Evolutionary conservation across 1,140 invertebrate species (phyloP).

Genomic region (Onthophagus taurus): DNA sequence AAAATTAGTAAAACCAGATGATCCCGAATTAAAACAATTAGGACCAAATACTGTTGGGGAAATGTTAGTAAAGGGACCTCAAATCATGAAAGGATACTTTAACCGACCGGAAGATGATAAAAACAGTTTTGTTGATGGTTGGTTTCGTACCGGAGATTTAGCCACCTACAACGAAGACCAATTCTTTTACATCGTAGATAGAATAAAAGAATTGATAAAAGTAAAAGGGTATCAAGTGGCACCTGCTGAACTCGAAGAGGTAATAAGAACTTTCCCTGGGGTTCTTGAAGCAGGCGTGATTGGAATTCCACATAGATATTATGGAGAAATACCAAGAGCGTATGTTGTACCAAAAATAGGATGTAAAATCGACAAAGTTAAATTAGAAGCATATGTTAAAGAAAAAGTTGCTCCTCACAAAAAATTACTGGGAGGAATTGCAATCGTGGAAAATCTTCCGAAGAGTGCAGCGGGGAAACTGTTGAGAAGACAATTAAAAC

Average conservation of each 20-base stretch:
- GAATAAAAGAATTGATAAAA: conserved; percentile 83
- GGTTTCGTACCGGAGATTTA: conserved; percentile 73
- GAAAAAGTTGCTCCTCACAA: conserved; percentile 35
- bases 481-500: conserved; percentile 45
- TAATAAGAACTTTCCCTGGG: conserved; percentile 64
- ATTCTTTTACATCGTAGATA: conserved; percentile 69
- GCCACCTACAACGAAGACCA: conserved; percentile 62
- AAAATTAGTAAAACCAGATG: conserved; percentile 55
- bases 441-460: conserved; percentile 48
- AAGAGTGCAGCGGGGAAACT: conserved; percentile 61
- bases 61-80: conserved; percentile 45
- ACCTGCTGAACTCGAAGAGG: conserved; percentile 77
- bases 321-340: conserved; percentile 64
- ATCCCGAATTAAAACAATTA: conserved; percentile 48
- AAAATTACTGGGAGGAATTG: conserved; percentile 39
- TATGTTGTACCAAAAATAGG: conserved; percentile 48
- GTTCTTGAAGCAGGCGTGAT: conserved; percentile 75
- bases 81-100: conserved; percentile 57
- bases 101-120: conserved; percentile 50
- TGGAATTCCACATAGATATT: conserved; percentile 64
- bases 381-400: conserved; percentile 33
- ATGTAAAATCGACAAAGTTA: conserved; percentile 23
- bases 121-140: conserved; percentile 54
- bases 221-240: conserved; percentile 79
- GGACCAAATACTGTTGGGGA: conserved; percentile 50